Base-by-base conservation (phyloP, 2,113 vertebrate genomes). In the Saimiri boliviensis region DNA sequence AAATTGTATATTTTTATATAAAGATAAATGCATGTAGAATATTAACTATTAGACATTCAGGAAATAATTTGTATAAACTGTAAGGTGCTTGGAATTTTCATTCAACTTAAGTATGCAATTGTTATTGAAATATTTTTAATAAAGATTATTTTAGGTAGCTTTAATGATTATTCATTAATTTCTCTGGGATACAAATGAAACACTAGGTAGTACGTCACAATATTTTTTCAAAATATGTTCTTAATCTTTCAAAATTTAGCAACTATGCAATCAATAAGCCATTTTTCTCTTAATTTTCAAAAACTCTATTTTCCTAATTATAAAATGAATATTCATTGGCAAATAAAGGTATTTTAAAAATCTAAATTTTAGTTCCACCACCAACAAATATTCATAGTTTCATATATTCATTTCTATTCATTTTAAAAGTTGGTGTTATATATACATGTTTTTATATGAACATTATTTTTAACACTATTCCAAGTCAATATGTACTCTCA, bases 261-360 rank as follows among this genome's bases (percentile, higher is more conserved):
- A 89, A 54, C 37, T 49, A 40, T 45, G 1, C 2, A 89, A 1
- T 60, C 17, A 71, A 45, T 6, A 87, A 81, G 14, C 17, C 56
- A 93, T 8, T 47, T 85, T 80, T 88, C 3, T 16, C 76, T 60
- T 85, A 94, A 45, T 88, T 93, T 91, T 68, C 9, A 85, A 92
- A 91, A 94, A n/a, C 4, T 6, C 73, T 73, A 49, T 52, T 92
- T 94, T 84, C 40, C 35, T 84, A 87, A 40, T 87, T 87, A 6
- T 81, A 81, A 91, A 86, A 86, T 91, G 8, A 95, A 66, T 86
- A n/a, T 54, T 77, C 32, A 42, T 30, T 82, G 10, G 16, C 32
- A 58, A 81, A 85, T 71, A 80, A 96, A 79, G 9, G 70, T 2
- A 73, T 52, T 20, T 86, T 93, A 0, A 86, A 87, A 87, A 85